Conservation (phyloP, 2,113 vertebrate species). For the Vidua chalybeata region DNA sequence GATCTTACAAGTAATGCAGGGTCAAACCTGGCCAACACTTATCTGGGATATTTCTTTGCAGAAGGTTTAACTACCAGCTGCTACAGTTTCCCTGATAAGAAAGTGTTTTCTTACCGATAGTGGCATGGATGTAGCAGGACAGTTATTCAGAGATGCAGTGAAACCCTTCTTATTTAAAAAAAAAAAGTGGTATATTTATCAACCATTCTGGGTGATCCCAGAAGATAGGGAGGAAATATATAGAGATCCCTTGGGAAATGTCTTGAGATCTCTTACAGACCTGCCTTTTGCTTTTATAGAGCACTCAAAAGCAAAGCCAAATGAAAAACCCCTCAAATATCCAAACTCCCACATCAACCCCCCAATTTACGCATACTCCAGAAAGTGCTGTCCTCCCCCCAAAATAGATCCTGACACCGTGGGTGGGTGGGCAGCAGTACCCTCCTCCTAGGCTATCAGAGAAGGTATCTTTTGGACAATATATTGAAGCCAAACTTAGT, state of each 20-base stretch:
- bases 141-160: background rate
- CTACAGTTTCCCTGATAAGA: conserved; percentile 31
- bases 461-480: background rate
- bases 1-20: background rate
- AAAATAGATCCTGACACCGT: accelerated
- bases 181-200: background rate
- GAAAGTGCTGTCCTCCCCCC: background rate
- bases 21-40: background rate
- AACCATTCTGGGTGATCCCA: background rate
- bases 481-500: background rate
- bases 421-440: background rate
- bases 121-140: accelerated
- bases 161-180: background rate
- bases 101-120: conserved; percentile 30
- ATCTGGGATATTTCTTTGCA: background rate
- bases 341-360: background rate
- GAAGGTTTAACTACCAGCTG: background rate
- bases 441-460: background rate
- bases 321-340: background rate
- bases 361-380: background rate
- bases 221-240: background rate
- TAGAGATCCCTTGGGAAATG: background rate
- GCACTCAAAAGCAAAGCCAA: background rate
- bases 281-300: background rate
- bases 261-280: background rate